phyloP scores from a whole-genome alignment of 2,797 vertebrate species.

The Phyllotis vaccarum region DNA sequence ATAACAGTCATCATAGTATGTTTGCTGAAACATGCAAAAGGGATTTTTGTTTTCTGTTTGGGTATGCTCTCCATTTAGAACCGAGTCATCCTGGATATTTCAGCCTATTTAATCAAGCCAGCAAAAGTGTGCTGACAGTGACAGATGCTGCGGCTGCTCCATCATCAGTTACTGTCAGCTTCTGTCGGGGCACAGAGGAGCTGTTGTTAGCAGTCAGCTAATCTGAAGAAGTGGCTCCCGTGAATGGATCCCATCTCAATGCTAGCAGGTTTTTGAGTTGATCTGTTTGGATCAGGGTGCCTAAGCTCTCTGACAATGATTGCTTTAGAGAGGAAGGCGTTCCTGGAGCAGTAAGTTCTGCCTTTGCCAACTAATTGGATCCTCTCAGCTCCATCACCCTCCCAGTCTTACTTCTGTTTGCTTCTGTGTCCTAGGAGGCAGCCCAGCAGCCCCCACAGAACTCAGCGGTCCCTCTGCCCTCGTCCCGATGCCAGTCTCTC shows the following conservation, averaged over 20 bases:
- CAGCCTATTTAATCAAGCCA: constrained; percentile 37
- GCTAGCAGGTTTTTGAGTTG: constrained; percentile 30
- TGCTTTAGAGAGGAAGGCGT: constrained; percentile 30
- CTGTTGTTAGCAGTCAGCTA: constrained; percentile 13
- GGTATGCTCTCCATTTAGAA: neutral
- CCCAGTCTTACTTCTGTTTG: constrained; percentile 38
- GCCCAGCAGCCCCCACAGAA: neutral
- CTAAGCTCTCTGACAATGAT: neutral
- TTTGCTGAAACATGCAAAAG: neutral
- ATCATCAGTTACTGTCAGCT: neutral
- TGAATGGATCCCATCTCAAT: neutral
- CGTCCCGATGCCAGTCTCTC: neutral
- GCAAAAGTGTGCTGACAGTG: neutral
- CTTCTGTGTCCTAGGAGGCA: constrained; percentile 70
- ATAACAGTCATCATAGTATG: neutral
- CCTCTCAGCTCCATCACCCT: neutral
- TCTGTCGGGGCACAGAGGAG: neutral
- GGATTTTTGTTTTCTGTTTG: constrained; percentile 35
- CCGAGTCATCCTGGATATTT: constrained; percentile 24
- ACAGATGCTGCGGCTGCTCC: neutral
- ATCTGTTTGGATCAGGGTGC: neutral
- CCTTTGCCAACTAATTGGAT: neutral
- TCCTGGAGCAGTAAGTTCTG: neutral
- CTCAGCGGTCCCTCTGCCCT: neutral
- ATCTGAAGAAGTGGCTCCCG: neutral